Conservation (phyloP, 2,797 vertebrate genomes). For the Clamator glandarius region DNA sequence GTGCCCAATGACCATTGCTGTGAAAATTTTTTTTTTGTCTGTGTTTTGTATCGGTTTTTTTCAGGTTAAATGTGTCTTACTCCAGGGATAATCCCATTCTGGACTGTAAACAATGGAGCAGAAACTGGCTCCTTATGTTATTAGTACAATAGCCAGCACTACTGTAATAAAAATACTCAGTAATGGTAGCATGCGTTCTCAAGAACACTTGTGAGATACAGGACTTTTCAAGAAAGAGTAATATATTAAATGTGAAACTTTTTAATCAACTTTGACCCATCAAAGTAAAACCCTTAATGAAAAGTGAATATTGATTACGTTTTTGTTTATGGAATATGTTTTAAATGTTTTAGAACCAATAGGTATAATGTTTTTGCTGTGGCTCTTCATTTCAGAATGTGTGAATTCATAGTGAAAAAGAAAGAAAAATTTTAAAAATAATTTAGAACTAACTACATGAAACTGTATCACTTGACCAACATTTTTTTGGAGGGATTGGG, state of each 20-base stretch:
- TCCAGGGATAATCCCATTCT: background rate
- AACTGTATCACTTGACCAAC: background rate
- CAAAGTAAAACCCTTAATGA: background rate
- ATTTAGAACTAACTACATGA: background rate
- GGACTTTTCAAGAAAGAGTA: background rate
- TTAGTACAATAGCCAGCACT: background rate
- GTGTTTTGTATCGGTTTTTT: background rate
- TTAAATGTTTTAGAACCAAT: background rate
- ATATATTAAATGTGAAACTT: background rate
- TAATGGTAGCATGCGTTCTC: background rate
- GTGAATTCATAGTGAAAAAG: background rate
- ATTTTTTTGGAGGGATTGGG: background rate
- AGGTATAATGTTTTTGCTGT: background rate
- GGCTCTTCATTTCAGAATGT: background rate
- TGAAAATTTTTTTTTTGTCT: no score
- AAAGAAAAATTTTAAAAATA: background rate
- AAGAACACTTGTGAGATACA: background rate
- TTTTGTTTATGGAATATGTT: background rate
- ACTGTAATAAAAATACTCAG: conserved; percentile 19
- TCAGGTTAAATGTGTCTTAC: background rate
- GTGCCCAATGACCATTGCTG: no score
- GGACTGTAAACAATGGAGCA: background rate
- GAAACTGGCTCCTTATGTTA: conserved; percentile 9
- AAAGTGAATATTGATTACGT: background rate
- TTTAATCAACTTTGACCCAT: background rate